Percentiles rank a stretch among this genome's conserved stretches.
These are phyloP conservation scores for Tonatia bakeri DNA, from an alignment of 2,113 vertebrate genomes.

Conservation along the genomic window DNA sequence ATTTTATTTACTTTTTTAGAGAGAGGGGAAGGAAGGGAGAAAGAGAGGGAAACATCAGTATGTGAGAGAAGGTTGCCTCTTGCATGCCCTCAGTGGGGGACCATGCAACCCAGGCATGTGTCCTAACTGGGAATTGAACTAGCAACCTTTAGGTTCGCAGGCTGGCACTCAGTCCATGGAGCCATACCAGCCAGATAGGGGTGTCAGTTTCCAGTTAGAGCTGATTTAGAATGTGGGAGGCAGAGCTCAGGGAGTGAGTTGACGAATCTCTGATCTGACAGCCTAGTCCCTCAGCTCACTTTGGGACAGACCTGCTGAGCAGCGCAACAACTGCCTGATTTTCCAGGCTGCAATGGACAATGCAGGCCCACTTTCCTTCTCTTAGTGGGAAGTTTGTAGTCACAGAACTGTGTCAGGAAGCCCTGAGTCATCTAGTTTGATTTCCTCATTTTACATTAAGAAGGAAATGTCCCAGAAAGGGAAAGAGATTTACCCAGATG, in stretches of 20 bases:
- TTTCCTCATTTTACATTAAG: not conserved
- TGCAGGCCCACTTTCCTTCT: not conserved
- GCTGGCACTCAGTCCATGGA: no score
- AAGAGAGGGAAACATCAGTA: no score
- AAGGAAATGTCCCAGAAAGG: slow-evolving; percentile 15
- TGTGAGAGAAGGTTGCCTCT: no score
- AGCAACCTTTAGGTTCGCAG: no score
- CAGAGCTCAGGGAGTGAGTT: not conserved
- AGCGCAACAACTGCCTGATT: not conserved
- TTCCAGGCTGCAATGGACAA: not conserved
- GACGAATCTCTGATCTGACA: not conserved
- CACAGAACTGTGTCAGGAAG: not conserved
- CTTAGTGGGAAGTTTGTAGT: not conserved
- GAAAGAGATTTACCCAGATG: not conserved
- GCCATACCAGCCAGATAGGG: no score
- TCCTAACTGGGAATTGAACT: no score
- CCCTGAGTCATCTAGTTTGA: not conserved
- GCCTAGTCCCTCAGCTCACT: not conserved
- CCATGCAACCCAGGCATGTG: no score
- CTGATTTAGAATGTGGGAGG: not conserved
- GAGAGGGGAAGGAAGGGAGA: no score
- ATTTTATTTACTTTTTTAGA: no score
- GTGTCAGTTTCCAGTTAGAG: not conserved
- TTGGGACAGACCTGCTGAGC: not conserved
- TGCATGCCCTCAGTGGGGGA: no score